Conservation (phyloP, 2,888 invertebrate species). For the Morinoia aosen region DNA sequence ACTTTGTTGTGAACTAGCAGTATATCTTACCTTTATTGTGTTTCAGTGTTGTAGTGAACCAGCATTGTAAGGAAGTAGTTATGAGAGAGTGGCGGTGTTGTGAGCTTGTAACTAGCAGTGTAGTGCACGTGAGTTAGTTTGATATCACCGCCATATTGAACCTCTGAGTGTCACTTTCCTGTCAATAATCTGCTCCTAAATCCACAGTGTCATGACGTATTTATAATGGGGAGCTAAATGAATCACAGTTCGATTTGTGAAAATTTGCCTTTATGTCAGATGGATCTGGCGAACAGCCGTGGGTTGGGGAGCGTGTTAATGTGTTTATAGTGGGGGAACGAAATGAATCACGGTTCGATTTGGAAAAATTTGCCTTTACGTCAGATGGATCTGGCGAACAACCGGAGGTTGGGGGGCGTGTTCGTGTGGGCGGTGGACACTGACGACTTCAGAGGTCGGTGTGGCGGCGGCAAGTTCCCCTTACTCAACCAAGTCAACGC, state of each 20-base stretch:
- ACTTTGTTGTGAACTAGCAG: too few relatives aligned
- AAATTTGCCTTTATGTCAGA: background rate
- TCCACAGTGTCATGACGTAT: too few relatives aligned
- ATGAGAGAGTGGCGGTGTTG: background rate
- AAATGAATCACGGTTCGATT: too few relatives aligned
- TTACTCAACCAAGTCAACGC: slow-evolving; percentile 74
- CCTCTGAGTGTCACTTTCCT: too few relatives aligned
- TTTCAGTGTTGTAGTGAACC: background rate
- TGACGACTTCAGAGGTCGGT: slow-evolving; percentile 39
- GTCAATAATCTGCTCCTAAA: too few relatives aligned
- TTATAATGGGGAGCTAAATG: too few relatives aligned
- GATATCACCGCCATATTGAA: too few relatives aligned
- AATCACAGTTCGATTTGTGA: too few relatives aligned
- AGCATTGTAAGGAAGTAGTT: background rate
- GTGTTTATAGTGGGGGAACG: background rate
- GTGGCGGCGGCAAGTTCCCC: slow-evolving; percentile 80
- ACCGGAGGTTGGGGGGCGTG: background rate
- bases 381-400: background rate
- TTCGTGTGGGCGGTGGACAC: slow-evolving; percentile 34
- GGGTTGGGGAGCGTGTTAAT: background rate
- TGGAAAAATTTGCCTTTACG: too few relatives aligned
- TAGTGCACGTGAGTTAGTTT: background rate
- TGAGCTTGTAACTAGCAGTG: background rate
- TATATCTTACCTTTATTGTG: too few relatives aligned
- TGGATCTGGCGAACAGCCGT: background rate